Percentiles rank a stretch among this genome's conserved stretches.
These are phyloP conservation scores for Oncorhynchus nerka DNA, from an alignment of 2,113 vertebrate genomes.

Conservation along the genomic window DNA sequence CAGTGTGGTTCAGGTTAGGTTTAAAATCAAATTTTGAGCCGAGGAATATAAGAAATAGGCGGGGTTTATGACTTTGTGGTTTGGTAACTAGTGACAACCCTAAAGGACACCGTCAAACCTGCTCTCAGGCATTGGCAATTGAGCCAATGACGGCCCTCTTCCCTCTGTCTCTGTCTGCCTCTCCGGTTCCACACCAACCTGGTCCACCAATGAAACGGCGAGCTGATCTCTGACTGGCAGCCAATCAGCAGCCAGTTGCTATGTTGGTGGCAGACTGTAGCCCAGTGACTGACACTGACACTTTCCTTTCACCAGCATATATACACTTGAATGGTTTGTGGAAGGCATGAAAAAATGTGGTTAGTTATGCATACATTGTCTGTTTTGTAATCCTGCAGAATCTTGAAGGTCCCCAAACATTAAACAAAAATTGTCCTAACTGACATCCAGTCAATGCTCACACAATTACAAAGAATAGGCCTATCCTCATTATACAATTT, in stretches of 20 bases:
- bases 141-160: slow-evolving; percentile 61
- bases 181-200: slow-evolving; percentile 40
- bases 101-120: slow-evolving; percentile 65
- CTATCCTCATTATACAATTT: no score
- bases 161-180: slow-evolving; percentile 69
- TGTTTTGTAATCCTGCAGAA: not conserved
- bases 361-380: not conserved
- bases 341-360: slow-evolving; percentile 13
- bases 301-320: slow-evolving; percentile 39
- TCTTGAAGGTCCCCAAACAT: not conserved
- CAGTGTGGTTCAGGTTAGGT: no score
- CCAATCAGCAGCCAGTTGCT: slow-evolving; percentile 72
- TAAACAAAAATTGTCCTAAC: not conserved
- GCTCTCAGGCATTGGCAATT: slow-evolving; percentile 55
- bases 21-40: no score
- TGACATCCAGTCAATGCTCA: not conserved
- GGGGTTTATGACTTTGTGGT: slow-evolving; percentile 21
- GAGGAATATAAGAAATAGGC: not conserved
- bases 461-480: no score
- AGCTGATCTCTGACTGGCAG: not conserved
- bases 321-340: slow-evolving; percentile 28
- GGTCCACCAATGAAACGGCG: slow-evolving; percentile 49
- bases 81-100: slow-evolving; percentile 43
- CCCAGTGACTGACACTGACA: not conserved
- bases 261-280: slow-evolving; percentile 69